phyloP scores from a whole-genome alignment of 53 echinoderm and acorn worm genomes.

The Crossaster papposus region DNA sequence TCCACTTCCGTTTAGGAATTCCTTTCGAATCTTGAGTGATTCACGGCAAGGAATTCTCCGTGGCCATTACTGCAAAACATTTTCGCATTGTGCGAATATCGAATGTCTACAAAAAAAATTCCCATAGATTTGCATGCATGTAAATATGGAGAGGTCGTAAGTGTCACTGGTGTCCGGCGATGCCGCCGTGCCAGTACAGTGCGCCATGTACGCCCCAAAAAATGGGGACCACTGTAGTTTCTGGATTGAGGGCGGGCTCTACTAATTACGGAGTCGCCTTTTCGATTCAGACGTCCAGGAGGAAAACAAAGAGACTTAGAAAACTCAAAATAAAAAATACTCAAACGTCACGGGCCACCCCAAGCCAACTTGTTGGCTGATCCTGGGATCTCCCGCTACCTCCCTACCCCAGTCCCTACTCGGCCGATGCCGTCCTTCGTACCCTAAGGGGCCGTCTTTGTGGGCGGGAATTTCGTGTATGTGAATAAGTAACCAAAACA shows the following conservation, averaged over 20 bases:
- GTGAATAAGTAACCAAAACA: too few relatives aligned
- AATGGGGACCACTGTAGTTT: neutral
- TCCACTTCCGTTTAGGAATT: conserved; percentile 58
- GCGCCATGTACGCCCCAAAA: neutral
- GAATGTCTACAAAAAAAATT: neutral
- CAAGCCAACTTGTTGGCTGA: too few relatives aligned
- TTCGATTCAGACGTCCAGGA: neutral
- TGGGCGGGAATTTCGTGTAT: too few relatives aligned
- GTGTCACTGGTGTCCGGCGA: conserved; percentile 39
- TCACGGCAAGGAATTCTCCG: conserved; percentile 30
- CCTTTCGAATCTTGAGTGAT: conserved; percentile 34
- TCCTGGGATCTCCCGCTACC: too few relatives aligned
- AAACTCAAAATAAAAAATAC: too few relatives aligned
- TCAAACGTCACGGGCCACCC: too few relatives aligned
- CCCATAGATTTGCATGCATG: neutral
- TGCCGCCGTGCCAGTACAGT: neutral
- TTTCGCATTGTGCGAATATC: neutral
- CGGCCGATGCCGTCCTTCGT: too few relatives aligned
- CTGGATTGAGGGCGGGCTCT: conserved; percentile 5
- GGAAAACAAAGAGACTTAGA: too few relatives aligned
- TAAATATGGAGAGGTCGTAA: conserved; percentile 33
- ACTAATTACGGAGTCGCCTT: neutral
- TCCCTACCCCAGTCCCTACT: too few relatives aligned
- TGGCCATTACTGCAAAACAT: conserved; percentile 8
- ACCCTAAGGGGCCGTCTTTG: too few relatives aligned